Base-by-base conservation (phyloP, 2,888 invertebrate species). In the Lasioglossum marginatum region DNA sequence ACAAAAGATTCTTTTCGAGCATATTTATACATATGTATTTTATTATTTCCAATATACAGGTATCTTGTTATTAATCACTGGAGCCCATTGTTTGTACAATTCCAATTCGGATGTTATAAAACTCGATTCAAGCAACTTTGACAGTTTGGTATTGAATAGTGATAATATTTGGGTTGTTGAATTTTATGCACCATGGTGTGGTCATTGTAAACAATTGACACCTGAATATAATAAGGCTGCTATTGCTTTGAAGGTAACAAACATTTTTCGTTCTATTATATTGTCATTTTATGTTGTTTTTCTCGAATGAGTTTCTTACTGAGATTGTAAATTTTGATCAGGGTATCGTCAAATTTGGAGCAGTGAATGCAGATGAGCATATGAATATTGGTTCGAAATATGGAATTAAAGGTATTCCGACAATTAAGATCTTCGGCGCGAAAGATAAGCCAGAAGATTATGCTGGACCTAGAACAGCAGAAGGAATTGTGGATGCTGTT, bases 141-240 rank as follows among this genome's bases (percentile, higher is more conserved):
- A 99, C 92, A 97, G 96, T 89, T 96, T 97, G 91, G 99, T 99
- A 6, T 95, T 97, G 73, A 97, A 98, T 89, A 97, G 98, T 88
- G 98, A 99, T 95, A 97, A 97, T 91, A 96, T 99, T 40, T 99
- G 99, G 99, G 95, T 99, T 82, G 98, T 99, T 1, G 99, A 99
- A 94, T 99, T 99, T 95, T 99, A 96, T 95, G 99, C 99, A 0
- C 99, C 99, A 0, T 99, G 99, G 99, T 99, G 98, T 95, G 98
- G 98, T 19, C 98, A 98, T 94, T 98, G 99, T 95, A 97, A 99
- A 95, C 97, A 96, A 86, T 96, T 99, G 70, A 98, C 97, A 70
- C 98, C 99, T 1, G 99, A 99, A 94, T 99, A 99, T 95, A 97
- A 97, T 87, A 99, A 99, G 96, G 97, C 98, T 77, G 99, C 99